A percentile compares a stretch with the other conserved stretches of the same genome.
Conservation (phyloP, 2,888 invertebrate species). For the Carcina quercana region DNA sequence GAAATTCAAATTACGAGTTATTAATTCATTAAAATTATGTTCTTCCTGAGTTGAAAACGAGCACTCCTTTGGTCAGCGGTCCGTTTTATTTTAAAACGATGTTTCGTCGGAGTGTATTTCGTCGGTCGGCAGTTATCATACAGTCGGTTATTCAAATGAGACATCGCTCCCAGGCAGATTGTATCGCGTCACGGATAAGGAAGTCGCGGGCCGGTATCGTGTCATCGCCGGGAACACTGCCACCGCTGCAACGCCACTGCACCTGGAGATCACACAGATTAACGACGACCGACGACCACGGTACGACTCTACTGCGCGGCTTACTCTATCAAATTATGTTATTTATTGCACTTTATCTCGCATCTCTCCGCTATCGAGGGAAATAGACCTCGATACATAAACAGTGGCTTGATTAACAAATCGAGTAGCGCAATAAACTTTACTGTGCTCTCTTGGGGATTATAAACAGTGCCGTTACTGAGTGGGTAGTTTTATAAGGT, state of each 20-base stretch:
- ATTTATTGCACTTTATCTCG: no score
- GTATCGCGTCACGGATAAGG: constrained; percentile 62
- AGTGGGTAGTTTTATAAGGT: no score
- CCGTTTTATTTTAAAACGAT: constrained; percentile 36
- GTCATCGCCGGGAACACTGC: constrained; percentile 39
- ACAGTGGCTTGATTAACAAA: no score
- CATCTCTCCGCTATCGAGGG: no score
- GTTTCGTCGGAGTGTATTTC: constrained; percentile 41
- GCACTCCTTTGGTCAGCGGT: constrained; percentile 20
- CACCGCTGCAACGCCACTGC: no score
- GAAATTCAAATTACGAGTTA: constrained; percentile 21
- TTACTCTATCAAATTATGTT: no score
- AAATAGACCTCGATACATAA: no score
- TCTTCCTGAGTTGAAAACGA: constrained; percentile 24
- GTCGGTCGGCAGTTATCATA: constrained; percentile 39
- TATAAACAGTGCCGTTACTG: no score
- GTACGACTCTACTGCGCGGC: no score
- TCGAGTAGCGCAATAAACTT: no score
- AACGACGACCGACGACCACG: no score
- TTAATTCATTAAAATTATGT: constrained; percentile 22
- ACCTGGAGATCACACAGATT: constrained; percentile 15
- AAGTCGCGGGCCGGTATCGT: constrained; percentile 50
- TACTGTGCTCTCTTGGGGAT: no score
- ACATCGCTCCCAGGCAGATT: constrained; percentile 48
- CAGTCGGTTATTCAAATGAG: constrained; percentile 57